Conservation (phyloP, 2,888 invertebrate genomes). For the Drosophila anceps region DNA sequence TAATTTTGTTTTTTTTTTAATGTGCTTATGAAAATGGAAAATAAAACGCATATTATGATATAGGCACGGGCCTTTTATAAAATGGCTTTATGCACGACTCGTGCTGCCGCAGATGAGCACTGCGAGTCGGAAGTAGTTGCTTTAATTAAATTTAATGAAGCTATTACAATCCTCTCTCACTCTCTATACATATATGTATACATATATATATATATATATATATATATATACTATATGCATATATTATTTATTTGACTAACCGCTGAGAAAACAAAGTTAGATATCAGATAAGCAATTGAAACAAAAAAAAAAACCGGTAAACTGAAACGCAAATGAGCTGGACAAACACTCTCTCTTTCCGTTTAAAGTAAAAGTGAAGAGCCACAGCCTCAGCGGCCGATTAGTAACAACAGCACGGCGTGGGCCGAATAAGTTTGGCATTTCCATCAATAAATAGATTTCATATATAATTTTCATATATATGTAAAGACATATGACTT, state of each 20-base stretch:
- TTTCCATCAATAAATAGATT: constrained; percentile 12
- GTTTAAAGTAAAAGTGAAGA: constrained; percentile 82
- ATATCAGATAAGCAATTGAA: constrained; percentile 49
- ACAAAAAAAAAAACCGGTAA: constrained; percentile 69
- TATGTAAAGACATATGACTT: constrained; percentile 17
- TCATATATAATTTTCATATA: constrained; percentile 12
- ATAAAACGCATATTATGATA: constrained; percentile 34
- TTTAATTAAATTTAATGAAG: constrained; percentile 77
- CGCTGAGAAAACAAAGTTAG: constrained; percentile 35
- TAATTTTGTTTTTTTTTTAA: constrained; percentile 1
- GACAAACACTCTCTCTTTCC: constrained; percentile 82
- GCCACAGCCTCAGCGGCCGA: constrained; percentile 22
- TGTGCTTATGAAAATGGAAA: constrained; percentile 38
- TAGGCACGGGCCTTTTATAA: constrained; percentile 20
- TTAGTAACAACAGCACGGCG: constrained; percentile 26
- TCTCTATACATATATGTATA: constrained; percentile 8
- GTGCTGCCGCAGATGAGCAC: constrained; percentile 49
- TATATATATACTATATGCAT: constrained; percentile 8
- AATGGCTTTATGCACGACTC: constrained; percentile 45
- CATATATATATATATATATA: not conserved
- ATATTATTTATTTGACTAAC: constrained; percentile 13
- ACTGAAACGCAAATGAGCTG: constrained; percentile 76
- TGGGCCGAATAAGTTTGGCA: constrained; percentile 36
- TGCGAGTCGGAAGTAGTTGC: constrained; percentile 67
- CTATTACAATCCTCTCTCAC: constrained; percentile 45